Evolutionary conservation across 2,113 vertebrate species (phyloP), one percentile per base, ranked within the genome.

Genomic region (Melospiza melodia): DNA sequence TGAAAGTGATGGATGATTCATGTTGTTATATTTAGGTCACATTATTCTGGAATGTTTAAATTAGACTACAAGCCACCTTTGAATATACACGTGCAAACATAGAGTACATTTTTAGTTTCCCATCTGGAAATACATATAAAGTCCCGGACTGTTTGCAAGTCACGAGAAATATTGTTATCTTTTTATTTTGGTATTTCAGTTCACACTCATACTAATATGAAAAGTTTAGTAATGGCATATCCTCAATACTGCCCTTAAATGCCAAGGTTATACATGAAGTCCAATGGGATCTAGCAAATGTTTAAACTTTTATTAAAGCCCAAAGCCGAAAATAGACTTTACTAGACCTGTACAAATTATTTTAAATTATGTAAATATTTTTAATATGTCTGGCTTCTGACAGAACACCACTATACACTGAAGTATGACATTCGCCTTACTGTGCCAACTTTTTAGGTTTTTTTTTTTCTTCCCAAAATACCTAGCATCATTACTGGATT

Each of bases 341-440:
- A 95, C 96, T 97, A 90, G 96, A 97, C 96, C 96, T 96, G 91
- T 95, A 97, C 96, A 98, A 98, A 97, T 98, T 97, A 97, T 97
- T 98, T 97, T 97, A 98, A 98, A 96, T 98, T 98, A 97, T 96
- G 95, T 96, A 98, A 98, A 98, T 98, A 97, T 98, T 97, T 98
- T 96, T 96, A 97, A 94, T 98, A 97, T 95, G 97, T 97, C 97
- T 97, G 93, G 95, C 95, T 97, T 97, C 92, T 94, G 94, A 97
- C 96, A 97, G 94, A 97, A 96, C 96, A 94, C 96, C 90, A 93
- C 96, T 98, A 91, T 94, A 89, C 94, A 75, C 95, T 93, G n/a
- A 95, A 96, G 95, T 94, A 97, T 96, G 97, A 95, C 96, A 97
- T 85, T 75, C 31, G 51, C 43, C 31, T 58, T 44, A 21, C 87